These are phyloP conservation scores for Macquaria ambigua DNA, from an alignment of 2,113 vertebrate species.

Conservation along the genomic window DNA sequence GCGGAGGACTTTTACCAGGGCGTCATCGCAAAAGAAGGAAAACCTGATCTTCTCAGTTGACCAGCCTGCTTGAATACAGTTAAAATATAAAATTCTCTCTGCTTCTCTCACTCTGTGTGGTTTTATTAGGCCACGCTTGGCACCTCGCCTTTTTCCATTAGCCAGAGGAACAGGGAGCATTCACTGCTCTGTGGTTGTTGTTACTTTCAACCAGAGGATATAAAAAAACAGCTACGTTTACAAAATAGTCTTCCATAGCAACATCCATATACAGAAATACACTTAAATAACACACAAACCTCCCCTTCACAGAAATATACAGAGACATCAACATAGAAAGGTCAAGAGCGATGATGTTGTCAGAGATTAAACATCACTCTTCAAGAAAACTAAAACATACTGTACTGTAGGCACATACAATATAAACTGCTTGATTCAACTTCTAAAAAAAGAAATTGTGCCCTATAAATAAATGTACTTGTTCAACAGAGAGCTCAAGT, in stretches of 20 bases:
- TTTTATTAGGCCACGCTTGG: constrained; percentile 71
- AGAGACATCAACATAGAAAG: constrained; percentile 7
- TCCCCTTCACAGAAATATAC: constrained; percentile 25
- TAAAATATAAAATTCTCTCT: constrained; percentile 33
- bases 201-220: constrained; percentile 53
- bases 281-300: background rate
- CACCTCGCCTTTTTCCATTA: constrained; percentile 66
- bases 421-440: background rate
- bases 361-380: constrained; percentile 1
- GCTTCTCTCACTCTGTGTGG: constrained; percentile 48
- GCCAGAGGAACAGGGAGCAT: constrained; percentile 50
- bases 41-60: background rate
- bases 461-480: background rate
- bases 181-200: constrained; percentile 62
- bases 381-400: background rate
- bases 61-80: constrained; percentile 21
- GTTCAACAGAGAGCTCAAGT: background rate
- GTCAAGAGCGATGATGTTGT: constrained; percentile 25
- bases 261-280: constrained; percentile 52
- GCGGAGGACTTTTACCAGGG: constrained; percentile 4
- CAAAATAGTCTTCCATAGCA: constrained; percentile 65
- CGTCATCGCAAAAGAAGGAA: constrained; percentile 1
- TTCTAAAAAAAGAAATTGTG: background rate
- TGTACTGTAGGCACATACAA: background rate
- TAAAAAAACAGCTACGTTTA: constrained; percentile 55